phyloP scores from a whole-genome alignment of 2,113 vertebrate species.

The Dromas ardeola region DNA sequence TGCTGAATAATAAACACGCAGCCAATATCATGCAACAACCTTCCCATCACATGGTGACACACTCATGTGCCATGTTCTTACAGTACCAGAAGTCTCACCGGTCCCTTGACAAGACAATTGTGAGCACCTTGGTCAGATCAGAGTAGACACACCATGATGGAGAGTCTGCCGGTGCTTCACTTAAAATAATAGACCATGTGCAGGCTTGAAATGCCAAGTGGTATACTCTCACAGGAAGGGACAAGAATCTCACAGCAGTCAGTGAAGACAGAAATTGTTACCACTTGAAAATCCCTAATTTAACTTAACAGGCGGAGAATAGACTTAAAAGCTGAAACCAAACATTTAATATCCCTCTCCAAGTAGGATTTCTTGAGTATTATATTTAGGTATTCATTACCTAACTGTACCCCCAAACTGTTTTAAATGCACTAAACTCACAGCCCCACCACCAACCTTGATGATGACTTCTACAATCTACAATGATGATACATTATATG shows the following conservation, averaged over 20 bases:
- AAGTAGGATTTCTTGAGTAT: background rate
- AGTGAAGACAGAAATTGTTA: background rate
- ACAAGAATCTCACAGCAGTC: background rate
- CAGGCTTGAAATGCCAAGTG: background rate
- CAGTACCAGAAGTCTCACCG: background rate
- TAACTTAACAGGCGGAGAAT: background rate
- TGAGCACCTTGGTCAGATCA: background rate
- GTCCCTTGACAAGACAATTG: background rate
- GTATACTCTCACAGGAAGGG: background rate
- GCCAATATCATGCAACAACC: background rate
- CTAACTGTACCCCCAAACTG: background rate
- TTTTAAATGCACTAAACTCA: background rate
- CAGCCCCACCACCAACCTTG: background rate
- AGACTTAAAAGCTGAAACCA: background rate
- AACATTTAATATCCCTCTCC: background rate
- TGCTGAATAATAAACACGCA: background rate
- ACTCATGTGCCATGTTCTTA: background rate
- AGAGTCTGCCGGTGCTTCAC: background rate
- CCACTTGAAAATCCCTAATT: background rate
- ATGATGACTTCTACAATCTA: background rate
- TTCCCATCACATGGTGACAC: accelerated
- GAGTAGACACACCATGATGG: background rate
- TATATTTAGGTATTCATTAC: background rate
- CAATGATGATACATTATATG: background rate
- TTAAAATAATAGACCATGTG: background rate